A percentile compares a stretch with the other conserved stretches of the same genome.
phyloP scores from a whole-genome alignment of 1,140 invertebrate species.

The Leptinotarsa texana region DNA sequence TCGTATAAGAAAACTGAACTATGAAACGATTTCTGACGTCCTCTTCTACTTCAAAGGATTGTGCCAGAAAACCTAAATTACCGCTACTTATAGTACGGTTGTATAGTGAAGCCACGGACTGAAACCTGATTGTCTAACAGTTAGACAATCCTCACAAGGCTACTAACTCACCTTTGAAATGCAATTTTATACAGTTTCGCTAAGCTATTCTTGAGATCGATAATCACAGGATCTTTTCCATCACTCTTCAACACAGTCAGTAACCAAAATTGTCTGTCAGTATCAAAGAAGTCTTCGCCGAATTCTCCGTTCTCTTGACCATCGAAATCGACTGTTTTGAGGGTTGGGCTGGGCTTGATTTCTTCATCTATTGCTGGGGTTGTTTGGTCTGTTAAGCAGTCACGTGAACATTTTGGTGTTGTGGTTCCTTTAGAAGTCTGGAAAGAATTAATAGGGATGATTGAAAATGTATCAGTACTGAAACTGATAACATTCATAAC shows the following conservation, averaged over 20 bases:
- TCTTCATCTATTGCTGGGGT: slow-evolving; percentile 15
- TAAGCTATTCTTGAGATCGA: slow-evolving; percentile 62
- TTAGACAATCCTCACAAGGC: too few species aligned
- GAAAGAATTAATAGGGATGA: neutral
- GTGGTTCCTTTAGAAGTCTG: slow-evolving; percentile 15
- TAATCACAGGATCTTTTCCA: slow-evolving; percentile 50
- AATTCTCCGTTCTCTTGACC: slow-evolving; percentile 40
- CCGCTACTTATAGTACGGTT: too few species aligned
- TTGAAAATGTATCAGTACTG: too few species aligned
- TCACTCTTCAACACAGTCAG: slow-evolving; percentile 68
- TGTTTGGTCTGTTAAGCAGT: slow-evolving; percentile 34
- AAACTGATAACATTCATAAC: too few species aligned
- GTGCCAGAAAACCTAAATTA: too few species aligned
- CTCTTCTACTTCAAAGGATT: too few species aligned
- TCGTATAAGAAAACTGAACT: too few species aligned
- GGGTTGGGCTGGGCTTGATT: slow-evolving; percentile 48
- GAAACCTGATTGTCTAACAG: too few species aligned
- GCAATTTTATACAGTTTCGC: slow-evolving; percentile 67
- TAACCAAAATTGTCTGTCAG: slow-evolving; percentile 74
- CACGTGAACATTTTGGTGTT: slow-evolving; percentile 38
- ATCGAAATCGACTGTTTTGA: slow-evolving; percentile 19
- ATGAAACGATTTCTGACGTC: too few species aligned
- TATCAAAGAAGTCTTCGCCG: slow-evolving; percentile 51
- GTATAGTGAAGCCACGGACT: too few species aligned
- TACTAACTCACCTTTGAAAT: slow-evolving; percentile 61